phyloP scores from a whole-genome alignment of 2,797 vertebrate genomes.

The Cuculus canorus region DNA sequence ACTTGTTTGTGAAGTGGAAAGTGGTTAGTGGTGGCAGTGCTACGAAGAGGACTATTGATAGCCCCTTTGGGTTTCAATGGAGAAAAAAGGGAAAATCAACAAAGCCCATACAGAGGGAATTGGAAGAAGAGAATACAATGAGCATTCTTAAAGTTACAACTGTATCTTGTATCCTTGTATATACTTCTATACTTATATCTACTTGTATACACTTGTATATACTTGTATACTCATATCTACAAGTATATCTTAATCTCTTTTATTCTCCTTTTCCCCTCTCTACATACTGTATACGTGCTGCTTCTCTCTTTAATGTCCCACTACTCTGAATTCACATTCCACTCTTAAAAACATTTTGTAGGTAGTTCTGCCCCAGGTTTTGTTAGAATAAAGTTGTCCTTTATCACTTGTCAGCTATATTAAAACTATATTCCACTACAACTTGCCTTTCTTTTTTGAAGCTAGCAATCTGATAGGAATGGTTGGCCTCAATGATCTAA shows the following conservation, averaged over 20 bases:
- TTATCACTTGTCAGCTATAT: background rate
- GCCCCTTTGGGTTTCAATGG: too few species aligned
- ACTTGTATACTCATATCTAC: background rate
- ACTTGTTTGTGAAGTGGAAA: too few species aligned
- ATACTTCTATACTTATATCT: too few species aligned
- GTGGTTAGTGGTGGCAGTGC: too few species aligned
- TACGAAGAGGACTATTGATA: too few species aligned
- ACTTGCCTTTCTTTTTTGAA: background rate
- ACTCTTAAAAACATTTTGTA: background rate
- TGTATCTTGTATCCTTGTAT: too few species aligned
- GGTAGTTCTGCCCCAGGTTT: background rate
- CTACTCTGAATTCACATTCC: background rate
- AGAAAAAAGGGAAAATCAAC: too few species aligned
- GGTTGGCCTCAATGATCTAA: too few species aligned
- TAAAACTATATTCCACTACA: background rate
- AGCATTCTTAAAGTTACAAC: too few species aligned
- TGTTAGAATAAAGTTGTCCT: background rate
- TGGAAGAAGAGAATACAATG: too few species aligned
- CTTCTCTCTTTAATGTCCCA: background rate
- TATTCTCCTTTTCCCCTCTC: background rate
- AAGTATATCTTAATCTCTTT: background rate
- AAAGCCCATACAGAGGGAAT: too few species aligned
- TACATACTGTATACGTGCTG: rapidly evolving
- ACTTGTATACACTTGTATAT: too few species aligned
- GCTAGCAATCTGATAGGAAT: background rate